These are phyloP conservation scores for Aphidius colemani DNA, from an alignment of 2,888 invertebrate genomes.

Conservation along the genomic window DNA sequence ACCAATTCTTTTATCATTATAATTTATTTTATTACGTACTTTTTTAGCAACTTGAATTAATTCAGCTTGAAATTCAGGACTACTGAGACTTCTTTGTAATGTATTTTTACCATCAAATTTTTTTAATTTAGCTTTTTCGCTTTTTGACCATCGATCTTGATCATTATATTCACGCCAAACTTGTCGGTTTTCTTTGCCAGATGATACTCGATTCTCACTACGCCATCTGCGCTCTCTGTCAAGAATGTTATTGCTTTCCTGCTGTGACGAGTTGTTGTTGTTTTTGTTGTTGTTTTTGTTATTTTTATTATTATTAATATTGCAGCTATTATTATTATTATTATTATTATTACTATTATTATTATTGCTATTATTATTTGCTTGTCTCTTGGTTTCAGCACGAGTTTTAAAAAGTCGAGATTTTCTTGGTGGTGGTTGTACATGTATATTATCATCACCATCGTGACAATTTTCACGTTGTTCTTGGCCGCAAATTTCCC, in stretches of 20 bases:
- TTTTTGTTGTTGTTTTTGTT: too few species aligned
- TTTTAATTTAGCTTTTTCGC: slow-evolving; percentile 42
- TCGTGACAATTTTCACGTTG: slow-evolving; percentile 56
- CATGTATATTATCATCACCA: slow-evolving; percentile 40
- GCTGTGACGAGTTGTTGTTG: slow-evolving; percentile 15
- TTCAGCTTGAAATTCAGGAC: slow-evolving; percentile 65
- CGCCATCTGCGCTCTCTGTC: slow-evolving; percentile 37
- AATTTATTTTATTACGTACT: slow-evolving; percentile 48
- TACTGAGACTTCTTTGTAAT: slow-evolving; percentile 59
- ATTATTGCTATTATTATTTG: slow-evolving; percentile 41
- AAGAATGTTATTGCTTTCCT: slow-evolving; percentile 29
- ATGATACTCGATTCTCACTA: slow-evolving; percentile 17
- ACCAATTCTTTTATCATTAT: slow-evolving; percentile 34
- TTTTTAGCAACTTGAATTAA: slow-evolving; percentile 53
- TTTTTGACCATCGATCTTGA: slow-evolving; percentile 34
- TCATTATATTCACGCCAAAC: slow-evolving; percentile 33
- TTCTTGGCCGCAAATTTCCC: slow-evolving; percentile 63
- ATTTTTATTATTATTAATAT: too few species aligned
- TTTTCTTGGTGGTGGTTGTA: slow-evolving; percentile 61
- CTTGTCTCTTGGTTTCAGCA: slow-evolving; percentile 70
- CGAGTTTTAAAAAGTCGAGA: slow-evolving; percentile 76
- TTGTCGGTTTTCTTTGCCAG: slow-evolving; percentile 32
- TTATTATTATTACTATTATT: too few species aligned
- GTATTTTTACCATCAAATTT: slow-evolving; percentile 55
- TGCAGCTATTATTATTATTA: too few species aligned